Evolutionary conservation across 1,140 invertebrate genomes (phyloP), one percentile per base, ranked within the genome.

Genomic region (Drosophila kurseongensis): DNA sequence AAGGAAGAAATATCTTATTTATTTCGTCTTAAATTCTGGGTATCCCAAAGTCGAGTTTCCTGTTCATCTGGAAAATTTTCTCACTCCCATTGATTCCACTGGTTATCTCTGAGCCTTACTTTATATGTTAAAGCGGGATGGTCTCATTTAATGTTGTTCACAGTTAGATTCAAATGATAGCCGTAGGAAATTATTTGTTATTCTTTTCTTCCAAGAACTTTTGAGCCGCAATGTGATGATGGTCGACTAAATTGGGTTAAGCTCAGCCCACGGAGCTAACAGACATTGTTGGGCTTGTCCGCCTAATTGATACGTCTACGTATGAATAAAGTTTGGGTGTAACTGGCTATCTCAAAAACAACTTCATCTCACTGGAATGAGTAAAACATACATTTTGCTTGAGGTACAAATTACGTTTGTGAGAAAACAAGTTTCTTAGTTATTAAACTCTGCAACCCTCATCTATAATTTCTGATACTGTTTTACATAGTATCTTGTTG

Each of bases 81-180:
- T 8, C 8, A 32, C 32, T 48, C 40, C 32, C 27, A 52, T 8
- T 45, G 6, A 63, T 62, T 80, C 69, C 38, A 66, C 77, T 84
- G 50, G 40, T 63, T 68, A 80, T 84, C 72, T 84, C 13, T 40
- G 27, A 68, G 36, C 59, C 50, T 65, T 73, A 44, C 36, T 68
- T 81, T 48, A 4, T 35, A 4, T 14, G 48, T 56, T 55, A 38
- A 38, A 12, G 41, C n/a, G 12, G 23, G 7, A 38, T 65, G 40
- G 35, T 65, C 47, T 80, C 63, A 73, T 57, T 80, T 63, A 63
- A 72, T 74, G 48, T 54, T 74, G 51, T 69, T 80, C 56, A 80
- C 77, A 68, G 80, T 83, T 68, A 83, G 75, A 79, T 83, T 45
- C 35, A 48, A 44, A 12, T 45, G 77, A 81, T 77, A 67, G 14